Evolutionary conservation across 2,113 vertebrate species (phyloP), one percentile per base, ranked within the genome.

Genomic region (Vombatus ursinus): DNA sequence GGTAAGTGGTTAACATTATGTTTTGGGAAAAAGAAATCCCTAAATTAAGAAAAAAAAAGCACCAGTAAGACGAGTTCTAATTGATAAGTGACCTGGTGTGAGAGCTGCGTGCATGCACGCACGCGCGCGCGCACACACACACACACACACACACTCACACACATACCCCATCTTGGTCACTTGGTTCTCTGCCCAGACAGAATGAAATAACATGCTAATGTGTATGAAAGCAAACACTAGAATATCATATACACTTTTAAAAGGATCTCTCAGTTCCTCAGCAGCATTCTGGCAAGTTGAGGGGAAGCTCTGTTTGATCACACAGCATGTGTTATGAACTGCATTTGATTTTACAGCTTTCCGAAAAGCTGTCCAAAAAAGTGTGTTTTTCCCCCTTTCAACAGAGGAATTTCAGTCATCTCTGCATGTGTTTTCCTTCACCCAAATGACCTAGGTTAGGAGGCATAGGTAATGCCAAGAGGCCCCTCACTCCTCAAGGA

Each of bases 331-430:
- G 94, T 97, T 98, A 97, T 96, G 96, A 98, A 96, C 97, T 98
- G 97, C 91, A 97, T 97, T 98, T 98, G 96, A 97, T 98, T 98
- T 98, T 98, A 98, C 96, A 95, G 95, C 95, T 98, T 98, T 98
- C 97, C 97, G 97, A 96, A 97, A 97, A 95, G 90, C 95, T 98
- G 53, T 98, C 98, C 97, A 98, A 98, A 96, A 97, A 94, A 89
- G 93, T 91, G 57, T 90, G 7, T 3, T 1, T 26, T 57, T 25
- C 22, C 11, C 6, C 0, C 52, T 93, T 96, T 95, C 61, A 61
- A 52, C 90, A 93, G 89, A 97, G 68, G 28, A 91, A 50, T 95
- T 77, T 96, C 90, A 94, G 90, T 91, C 94, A 94, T 95, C 54
- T 93, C 92, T 92, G 52, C 1, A 0, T 96, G 89, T 97, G 77